Evolutionary conservation across 1,140 invertebrate species (phyloP), one percentile per base, ranked within the genome.

Genomic region (Linepithema humile): DNA sequence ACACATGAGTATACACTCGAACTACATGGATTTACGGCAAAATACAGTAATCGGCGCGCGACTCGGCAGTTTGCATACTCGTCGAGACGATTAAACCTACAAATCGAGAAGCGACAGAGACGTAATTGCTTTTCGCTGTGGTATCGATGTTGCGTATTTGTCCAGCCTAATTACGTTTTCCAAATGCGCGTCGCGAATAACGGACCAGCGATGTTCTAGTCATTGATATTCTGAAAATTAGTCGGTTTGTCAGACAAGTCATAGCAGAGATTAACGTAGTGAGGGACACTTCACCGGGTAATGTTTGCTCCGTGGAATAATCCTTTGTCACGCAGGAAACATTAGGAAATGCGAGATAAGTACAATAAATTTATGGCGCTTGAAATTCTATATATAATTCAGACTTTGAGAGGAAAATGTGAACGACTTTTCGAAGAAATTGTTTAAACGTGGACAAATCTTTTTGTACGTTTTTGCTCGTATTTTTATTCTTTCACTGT

Each of bases 131-230:
- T 88, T 88, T 88, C 65, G 64, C 40, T 72, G 60, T 17, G 87
- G 84, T 70, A 88, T 88, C 86, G 86, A 82, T 83, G 87, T 48
- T 40, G 77, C 70, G 29, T 87, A 75, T 88, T 85, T 84, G 83
- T 67, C 62, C 83, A 75, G 64, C 29, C 83, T 88, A 88, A 88
- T 88, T 88, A 88, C 83, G 77, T 88, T 88, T 88, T 85, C 57
- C 70, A 72, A 88, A 69, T 75, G 50, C 48, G 60, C 70, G 69
- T 70, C 83, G 55, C 59, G 69, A 23, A 64, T 78, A 88, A 82
- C 50, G 55, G 32, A 12, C 7, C 23, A 32, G 48, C 67, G 70
- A 85, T 82, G 70, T 84, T 83, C 80, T 67, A 67, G 57, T 32
- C 78, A 55, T 64, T 62, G 55, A 57, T 67, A 43, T 84, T 67